phyloP scores from a whole-genome alignment of 1,140 invertebrate genomes.

The Potamilus streckersoni region DNA sequence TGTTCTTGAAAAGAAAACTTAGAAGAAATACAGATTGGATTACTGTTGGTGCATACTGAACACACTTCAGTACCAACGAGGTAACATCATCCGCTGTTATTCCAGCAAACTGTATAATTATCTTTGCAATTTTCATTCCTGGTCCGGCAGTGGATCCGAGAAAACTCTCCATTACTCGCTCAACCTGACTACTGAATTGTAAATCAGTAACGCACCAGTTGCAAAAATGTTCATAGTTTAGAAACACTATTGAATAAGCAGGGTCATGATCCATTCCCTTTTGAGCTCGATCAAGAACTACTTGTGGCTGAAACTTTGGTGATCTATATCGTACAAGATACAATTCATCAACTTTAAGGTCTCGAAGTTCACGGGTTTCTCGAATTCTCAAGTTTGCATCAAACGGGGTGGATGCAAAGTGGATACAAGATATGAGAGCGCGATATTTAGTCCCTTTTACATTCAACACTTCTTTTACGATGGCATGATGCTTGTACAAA shows the following conservation, averaged over 20 bases:
- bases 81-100: constrained; percentile 9
- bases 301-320: neutral
- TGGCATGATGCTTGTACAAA: constrained; percentile 12
- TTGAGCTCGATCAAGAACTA: constrained; percentile 6
- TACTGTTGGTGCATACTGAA: constrained; percentile 2
- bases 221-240: constrained; percentile 21
- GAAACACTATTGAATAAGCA: constrained; percentile 3
- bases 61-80: neutral
- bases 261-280: neutral
- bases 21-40: neutral
- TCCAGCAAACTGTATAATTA: neutral
- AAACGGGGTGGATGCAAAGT: constrained; percentile 11
- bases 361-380: constrained; percentile 4
- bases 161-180: neutral
- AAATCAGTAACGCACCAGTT: constrained; percentile 17
- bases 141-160: neutral
- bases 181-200: constrained; percentile 8
- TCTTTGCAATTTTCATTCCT: constrained; percentile 2
- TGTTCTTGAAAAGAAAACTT: neutral
- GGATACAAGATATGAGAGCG: constrained; percentile 1
- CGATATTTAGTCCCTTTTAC: neutral
- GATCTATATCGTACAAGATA: constrained; percentile 11
- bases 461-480: neutral
- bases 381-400: constrained; percentile 1
- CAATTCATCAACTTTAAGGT: constrained; percentile 9